Evolutionary conservation across 2,113 vertebrate genomes (phyloP).

Genomic region (Tamias sibiricus): DNA sequence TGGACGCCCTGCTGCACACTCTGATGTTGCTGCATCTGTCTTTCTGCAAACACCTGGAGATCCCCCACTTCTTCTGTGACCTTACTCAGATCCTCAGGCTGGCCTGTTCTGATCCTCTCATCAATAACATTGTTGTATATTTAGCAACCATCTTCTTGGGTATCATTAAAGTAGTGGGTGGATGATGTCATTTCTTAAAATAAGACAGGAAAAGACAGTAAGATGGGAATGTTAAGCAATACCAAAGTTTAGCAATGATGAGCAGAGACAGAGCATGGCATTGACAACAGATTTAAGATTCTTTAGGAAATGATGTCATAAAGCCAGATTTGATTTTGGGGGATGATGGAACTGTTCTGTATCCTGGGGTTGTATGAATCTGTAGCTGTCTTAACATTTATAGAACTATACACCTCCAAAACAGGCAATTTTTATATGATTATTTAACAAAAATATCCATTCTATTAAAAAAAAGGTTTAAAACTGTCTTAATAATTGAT

Average conservation of each 20-base stretch:
- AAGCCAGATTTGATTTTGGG: background rate
- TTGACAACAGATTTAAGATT: too few species aligned
- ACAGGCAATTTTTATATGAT: background rate
- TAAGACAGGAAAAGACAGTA: too few species aligned
- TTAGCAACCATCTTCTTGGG: background rate
- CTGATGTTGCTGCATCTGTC: constrained; percentile 2
- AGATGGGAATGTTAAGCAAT: too few species aligned
- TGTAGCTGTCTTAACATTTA: background rate
- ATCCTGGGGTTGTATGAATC: too few species aligned
- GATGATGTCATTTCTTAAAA: too few species aligned
- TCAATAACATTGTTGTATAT: background rate
- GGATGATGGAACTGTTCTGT: too few species aligned
- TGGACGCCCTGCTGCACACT: background rate
- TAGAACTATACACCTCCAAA: background rate
- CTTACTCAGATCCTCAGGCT: constrained; percentile 41
- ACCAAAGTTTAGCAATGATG: too few species aligned
- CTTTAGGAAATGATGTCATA: too few species aligned
- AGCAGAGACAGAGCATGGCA: too few species aligned
- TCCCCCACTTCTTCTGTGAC: constrained; percentile 67
- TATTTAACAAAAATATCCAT: background rate
- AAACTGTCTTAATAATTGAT: too few species aligned
- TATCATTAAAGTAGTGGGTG: too few species aligned
- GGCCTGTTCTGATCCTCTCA: constrained; percentile 44
- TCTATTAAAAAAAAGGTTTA: background rate
- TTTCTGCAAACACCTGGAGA: constrained; percentile 47